Evolutionary conservation across 2,113 vertebrate species (phyloP).

Genomic region (Caracal caracal): DNA sequence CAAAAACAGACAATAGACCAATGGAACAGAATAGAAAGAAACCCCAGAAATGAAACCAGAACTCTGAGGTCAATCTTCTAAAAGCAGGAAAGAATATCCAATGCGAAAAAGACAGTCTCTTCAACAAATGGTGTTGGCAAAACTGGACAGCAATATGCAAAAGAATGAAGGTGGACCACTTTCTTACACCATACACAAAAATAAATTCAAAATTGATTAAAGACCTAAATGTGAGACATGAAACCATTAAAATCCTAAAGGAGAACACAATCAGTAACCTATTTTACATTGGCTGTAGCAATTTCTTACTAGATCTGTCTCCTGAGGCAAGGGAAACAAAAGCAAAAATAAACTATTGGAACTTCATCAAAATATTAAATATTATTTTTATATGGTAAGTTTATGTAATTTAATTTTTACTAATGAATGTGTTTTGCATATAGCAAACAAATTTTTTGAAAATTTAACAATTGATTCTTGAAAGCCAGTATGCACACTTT

Average conservation of each 20-base stretch:
- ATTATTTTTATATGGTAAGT: neutral
- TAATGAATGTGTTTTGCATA: neutral
- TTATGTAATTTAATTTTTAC: neutral
- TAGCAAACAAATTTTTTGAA: neutral
- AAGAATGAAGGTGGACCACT: neutral
- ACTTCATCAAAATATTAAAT: neutral
- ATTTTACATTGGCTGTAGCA: neutral
- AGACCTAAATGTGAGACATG: neutral
- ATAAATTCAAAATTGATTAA: neutral
- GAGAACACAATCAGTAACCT: neutral
- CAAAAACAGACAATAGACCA: neutral
- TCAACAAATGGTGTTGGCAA: too few species aligned
- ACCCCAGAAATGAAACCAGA: neutral
- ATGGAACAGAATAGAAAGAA: neutral
- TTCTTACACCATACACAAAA: neutral
- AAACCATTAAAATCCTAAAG: neutral
- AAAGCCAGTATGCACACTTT: neutral
- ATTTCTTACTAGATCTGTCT: neutral
- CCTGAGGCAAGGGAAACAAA: neutral
- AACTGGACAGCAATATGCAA: too few species aligned
- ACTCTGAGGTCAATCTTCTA: neutral
- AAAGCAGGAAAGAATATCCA: too few species aligned
- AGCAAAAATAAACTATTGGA: neutral
- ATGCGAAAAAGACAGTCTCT: too few species aligned
- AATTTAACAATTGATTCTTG: neutral